Evolutionary conservation across 2,113 vertebrate genomes (phyloP).

Genomic region (Columba janthina): DNA sequence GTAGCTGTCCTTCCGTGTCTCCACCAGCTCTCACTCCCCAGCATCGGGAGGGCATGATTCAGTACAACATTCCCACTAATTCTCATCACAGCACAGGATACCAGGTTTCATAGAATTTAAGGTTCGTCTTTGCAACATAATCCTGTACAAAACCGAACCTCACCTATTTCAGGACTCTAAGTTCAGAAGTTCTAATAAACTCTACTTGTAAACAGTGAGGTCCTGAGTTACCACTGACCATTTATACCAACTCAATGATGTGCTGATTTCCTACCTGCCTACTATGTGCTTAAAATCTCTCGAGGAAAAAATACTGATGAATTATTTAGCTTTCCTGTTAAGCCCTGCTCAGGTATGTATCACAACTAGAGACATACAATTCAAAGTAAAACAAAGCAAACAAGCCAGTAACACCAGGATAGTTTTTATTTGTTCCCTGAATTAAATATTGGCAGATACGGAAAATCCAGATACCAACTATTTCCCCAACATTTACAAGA

Average conservation of each 20-base stretch:
- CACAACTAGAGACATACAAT: not conserved
- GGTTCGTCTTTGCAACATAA: not conserved
- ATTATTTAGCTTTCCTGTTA: not conserved
- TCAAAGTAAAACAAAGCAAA: not conserved
- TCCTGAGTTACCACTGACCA: not conserved
- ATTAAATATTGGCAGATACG: conserved; percentile 66
- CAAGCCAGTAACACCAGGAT: conserved; percentile 34
- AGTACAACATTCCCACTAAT: not conserved
- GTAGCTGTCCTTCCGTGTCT: not conserved
- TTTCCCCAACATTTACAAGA: conserved; percentile 58
- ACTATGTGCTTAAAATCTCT: not conserved
- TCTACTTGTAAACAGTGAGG: not conserved
- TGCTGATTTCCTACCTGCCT: not conserved
- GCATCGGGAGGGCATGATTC: not conserved
- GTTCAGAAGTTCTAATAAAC: not conserved
- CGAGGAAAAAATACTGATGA: not conserved
- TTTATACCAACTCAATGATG: not conserved
- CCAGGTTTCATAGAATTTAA: not conserved
- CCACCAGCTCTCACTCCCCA: not conserved
- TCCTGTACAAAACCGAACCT: not conserved
- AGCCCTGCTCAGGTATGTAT: not conserved
- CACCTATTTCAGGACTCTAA: not conserved
- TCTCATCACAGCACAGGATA: not conserved
- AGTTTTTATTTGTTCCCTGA: conserved; percentile 70
- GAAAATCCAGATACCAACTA: conserved; percentile 40